Evolutionary conservation across 1,140 invertebrate species (phyloP), one percentile per base, ranked within the genome.

Genomic region (Brachionus paranguensis): DNA sequence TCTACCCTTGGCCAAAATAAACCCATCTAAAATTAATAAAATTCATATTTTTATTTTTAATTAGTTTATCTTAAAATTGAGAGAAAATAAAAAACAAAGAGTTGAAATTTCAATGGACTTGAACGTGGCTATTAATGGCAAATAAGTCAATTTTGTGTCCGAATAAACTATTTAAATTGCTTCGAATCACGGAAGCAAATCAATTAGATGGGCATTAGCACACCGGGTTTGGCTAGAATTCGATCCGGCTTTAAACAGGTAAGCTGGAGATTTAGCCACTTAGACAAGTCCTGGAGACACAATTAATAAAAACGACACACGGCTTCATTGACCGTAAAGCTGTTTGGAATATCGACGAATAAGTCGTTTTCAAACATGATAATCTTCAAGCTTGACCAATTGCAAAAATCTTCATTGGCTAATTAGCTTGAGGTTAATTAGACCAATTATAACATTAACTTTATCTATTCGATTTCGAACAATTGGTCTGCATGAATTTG

Each of bases 241-340:
- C 12, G 33, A 74, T 74, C 41, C 70, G 41, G 20, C 20, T 74
- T 24, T 74, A 74, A 74, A 74, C 70, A 41, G 37, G 33, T 33
- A 72, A 76, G 72, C 72, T 76, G 72, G 72, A 76, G 43, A 27
- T 76, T 76, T 76, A 76, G 43, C 72, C 43, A 76, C 72, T 76
- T 76, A 76, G 72, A 76, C 72, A 50, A 76, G 72, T 76, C 72
- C 72, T 12, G 72, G 72, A 76, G 45, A 76, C 41, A 76, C 20
- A 76, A 50, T 72, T 43, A 76, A 76, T 50, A 76, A 76, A 29
- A 76, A 50, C 43, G 45, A 76, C 72, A 76, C 72, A 76, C 72
- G 72, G 72, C 47, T 47, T 76, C 72, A 76, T 50, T 76, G 72
- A 76, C 72, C 72, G 72, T 76, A 76, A 76, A 76, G 70, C 33